Evolutionary conservation across 64 coral and sea anemone species (phyloP).

Genomic region (Pocillopora verrucosa): DNA sequence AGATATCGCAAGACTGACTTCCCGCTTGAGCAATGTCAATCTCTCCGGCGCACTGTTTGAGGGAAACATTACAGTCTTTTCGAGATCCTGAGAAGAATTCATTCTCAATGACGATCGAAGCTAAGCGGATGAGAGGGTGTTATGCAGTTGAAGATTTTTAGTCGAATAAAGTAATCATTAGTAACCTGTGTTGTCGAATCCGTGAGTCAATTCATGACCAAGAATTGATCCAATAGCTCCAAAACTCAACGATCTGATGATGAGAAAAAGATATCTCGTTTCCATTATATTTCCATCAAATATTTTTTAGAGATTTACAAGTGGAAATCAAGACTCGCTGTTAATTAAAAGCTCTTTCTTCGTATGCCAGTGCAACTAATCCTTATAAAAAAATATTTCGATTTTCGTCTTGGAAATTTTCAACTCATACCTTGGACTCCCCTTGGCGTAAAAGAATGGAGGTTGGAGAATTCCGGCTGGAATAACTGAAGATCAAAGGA

Average conservation of each 20-base stretch:
- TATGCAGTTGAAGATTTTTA: too few relatives aligned
- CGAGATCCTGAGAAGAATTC: too few relatives aligned
- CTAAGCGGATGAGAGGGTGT: too few relatives aligned
- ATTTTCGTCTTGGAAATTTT: neutral
- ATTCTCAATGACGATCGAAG: too few relatives aligned
- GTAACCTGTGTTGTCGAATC: constrained; percentile 96
- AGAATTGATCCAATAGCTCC: constrained; percentile 98
- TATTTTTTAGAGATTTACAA: neutral
- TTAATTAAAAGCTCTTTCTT: neutral
- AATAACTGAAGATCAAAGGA: constrained; percentile 73
- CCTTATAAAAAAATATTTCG: neutral
- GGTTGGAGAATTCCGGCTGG: constrained; percentile 96
- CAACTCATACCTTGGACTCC: constrained; percentile 74
- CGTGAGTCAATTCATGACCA: constrained; percentile 96
- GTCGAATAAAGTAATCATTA: neutral
- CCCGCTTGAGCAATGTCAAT: too few relatives aligned
- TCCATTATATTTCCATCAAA: neutral
- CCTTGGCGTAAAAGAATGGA: constrained; percentile 89
- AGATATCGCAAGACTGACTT: too few relatives aligned
- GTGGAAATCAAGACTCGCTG: neutral
- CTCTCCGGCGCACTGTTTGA: too few relatives aligned
- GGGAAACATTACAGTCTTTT: too few relatives aligned
- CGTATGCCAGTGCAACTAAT: neutral
- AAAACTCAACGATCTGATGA: constrained; percentile 76
- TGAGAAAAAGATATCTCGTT: neutral